Evolutionary conservation across 2,113 vertebrate species (phyloP).

Genomic region (Chaetops frenatus): DNA sequence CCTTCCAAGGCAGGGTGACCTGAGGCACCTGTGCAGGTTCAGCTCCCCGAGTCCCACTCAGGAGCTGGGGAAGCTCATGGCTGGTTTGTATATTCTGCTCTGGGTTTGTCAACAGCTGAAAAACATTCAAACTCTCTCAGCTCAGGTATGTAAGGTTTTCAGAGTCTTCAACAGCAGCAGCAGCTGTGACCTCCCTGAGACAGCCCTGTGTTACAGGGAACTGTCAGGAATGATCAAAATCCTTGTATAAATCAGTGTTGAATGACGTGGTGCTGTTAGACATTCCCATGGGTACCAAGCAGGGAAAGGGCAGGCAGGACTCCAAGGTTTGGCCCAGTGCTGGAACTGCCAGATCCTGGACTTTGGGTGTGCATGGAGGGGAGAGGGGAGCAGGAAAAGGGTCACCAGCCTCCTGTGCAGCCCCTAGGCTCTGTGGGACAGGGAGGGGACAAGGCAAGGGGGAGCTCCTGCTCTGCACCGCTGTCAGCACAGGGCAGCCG

Average conservation of each 20-base stretch:
- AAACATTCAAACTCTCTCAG: neutral
- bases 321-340: rapidly evolving
- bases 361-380: rapidly evolving
- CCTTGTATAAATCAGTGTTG: neutral
- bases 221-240: neutral
- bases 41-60: neutral
- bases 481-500: neutral
- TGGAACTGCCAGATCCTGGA: neutral
- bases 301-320: neutral
- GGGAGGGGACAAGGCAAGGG: neutral
- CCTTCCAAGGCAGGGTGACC: neutral
- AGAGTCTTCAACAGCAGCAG: conserved; percentile 41
- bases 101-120: neutral
- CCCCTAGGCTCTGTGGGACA: neutral
- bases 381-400: neutral
- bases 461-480: neutral
- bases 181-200: neutral
- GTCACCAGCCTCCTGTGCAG: neutral
- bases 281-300: neutral
- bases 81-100: neutral
- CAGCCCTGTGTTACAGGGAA: neutral
- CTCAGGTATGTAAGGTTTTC: neutral
- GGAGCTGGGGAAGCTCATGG: neutral
- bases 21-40: neutral
- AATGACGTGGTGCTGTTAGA: neutral